Evolutionary conservation across 2,113 vertebrate species (phyloP), one percentile per base, ranked within the genome.

Genomic region (Herpailurus yagouaroundi): DNA sequence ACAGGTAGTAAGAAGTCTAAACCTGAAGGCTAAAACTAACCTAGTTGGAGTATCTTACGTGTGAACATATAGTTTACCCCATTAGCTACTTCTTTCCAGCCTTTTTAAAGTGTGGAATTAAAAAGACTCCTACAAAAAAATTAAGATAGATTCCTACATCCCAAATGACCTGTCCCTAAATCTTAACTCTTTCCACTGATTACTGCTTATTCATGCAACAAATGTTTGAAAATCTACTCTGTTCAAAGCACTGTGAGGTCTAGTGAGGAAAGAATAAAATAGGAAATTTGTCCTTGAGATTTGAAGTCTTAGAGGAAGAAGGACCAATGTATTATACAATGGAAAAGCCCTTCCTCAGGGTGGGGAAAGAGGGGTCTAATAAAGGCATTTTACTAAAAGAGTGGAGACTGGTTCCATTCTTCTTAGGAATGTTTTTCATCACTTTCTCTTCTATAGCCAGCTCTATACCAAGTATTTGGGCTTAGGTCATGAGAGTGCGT

Each of bases 21-120:
- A 89, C 11, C 84, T 1, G 0, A 1, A 29, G 33, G 6, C 64
- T 57, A 0, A 0, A 11, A 66, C 0, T 74, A 52, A 82, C 25
- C 48, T 52, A 33, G 48, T 52, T 92, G 64, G 0, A 50, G 36
- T 68, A 0, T 45, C 94, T 33, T 89, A 16, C 18, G 36, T 55
- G 23, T 91, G 60, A 14, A 0, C 16, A 19, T 63, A 36, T 19
- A 0, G 0, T 80, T 85, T 96, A 45, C 85, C 66, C 3, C 4
- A 48, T 27, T 1, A 0, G 76, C 92, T 66, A 71, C 16, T 77
- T 95, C n/a, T 3, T 9, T 33, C 92, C 0, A 5, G 29, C 18
- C 66, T 85, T 15, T 81, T 45, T 80, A 66, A 90, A 93, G 55
- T 84, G 19, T 71, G 48, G 2, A 9, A 45, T 94, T 92, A 33